Base-by-base conservation (phyloP, 2,113 vertebrate genomes). In the Danionella cerebrum region DNA sequence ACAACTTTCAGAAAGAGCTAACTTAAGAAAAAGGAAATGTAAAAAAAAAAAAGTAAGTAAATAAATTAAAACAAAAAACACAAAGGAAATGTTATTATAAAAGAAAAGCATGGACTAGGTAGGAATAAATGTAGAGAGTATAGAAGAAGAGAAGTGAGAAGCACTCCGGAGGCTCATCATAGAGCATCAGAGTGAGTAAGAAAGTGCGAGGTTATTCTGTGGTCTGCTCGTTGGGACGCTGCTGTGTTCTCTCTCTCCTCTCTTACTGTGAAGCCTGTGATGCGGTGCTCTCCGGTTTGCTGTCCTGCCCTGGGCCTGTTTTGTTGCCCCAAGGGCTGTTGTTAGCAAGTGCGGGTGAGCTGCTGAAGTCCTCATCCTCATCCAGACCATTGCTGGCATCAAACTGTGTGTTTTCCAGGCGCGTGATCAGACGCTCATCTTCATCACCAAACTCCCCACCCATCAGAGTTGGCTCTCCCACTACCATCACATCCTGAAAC, bases 341-440 rank as follows among this genome's bases (percentile, higher is more conserved):
- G 90, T 93, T 97, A 74, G 91, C 92, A 83, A 98, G 87, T 66
- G 94, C 95, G 13, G 96, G 95, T 70, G 96, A 97, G 87, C 85
- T 90, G 87, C 89, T 95, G 90, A 98, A 98, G 89, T 98, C 96
- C 76, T 98, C 96, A 65, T 98, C 96, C 72, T 98, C 96, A 76
- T 98, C 96, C 89, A 98, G 89, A 80, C 96, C 96, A 76, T 98
- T 98, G 86, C 93, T 92, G 83, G 96, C 95, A 80, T 98, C 96
- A 65, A 97, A 98, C 80, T 98, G 96, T 64, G 95, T 98, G 82
- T 98, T 98, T 91, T 98, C 96, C 89, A 98, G 91, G 82, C 96
- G 94, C 65, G 96, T 98, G 91, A 98, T 98, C 86, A 98, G 94
- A 78, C 96, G 95, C 90, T 98, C 96, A 3, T 98, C 96, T 89